A percentile compares a stretch with the other conserved stretches of the same genome.
Conservation (phyloP, 2,888 invertebrate genomes). For the Erebia epiphron region DNA sequence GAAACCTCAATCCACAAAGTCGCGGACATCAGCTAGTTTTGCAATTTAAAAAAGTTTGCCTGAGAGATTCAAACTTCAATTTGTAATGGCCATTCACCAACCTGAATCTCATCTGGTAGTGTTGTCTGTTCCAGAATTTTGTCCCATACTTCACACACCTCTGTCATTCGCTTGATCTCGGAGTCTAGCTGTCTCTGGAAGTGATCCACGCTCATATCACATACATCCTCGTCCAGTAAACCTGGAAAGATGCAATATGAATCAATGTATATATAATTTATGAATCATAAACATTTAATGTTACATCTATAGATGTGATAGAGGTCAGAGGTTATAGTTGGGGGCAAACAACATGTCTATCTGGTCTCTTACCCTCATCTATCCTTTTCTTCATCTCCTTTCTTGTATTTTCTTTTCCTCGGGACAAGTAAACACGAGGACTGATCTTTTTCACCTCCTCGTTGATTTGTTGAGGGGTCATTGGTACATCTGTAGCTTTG, state of each 20-base stretch:
- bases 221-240: constrained; percentile 62
- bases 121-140: constrained; percentile 61
- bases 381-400: constrained; percentile 78
- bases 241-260: constrained; percentile 48
- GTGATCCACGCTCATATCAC: constrained; percentile 60
- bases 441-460: constrained; percentile 65
- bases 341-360: background rate
- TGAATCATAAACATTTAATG: too few species aligned
- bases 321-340: too few species aligned
- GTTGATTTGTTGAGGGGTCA: constrained; percentile 61
- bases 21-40: too few species aligned
- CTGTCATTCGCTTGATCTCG: constrained; percentile 79
- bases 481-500: constrained; percentile 43
- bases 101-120: constrained; percentile 79
- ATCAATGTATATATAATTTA: too few species aligned
- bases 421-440: constrained; percentile 79
- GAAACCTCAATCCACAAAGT: too few species aligned
- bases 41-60: too few species aligned
- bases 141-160: constrained; percentile 82
- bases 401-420: constrained; percentile 84
- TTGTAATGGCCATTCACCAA: constrained; percentile 37
- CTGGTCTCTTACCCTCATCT: constrained; percentile 58
- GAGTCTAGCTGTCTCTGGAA: constrained; percentile 73
- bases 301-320: too few species aligned
- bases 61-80: too few species aligned